These are phyloP conservation scores for Catostomus latipinnis DNA, from an alignment of 2,797 vertebrate genomes.

Conservation along the genomic window DNA sequence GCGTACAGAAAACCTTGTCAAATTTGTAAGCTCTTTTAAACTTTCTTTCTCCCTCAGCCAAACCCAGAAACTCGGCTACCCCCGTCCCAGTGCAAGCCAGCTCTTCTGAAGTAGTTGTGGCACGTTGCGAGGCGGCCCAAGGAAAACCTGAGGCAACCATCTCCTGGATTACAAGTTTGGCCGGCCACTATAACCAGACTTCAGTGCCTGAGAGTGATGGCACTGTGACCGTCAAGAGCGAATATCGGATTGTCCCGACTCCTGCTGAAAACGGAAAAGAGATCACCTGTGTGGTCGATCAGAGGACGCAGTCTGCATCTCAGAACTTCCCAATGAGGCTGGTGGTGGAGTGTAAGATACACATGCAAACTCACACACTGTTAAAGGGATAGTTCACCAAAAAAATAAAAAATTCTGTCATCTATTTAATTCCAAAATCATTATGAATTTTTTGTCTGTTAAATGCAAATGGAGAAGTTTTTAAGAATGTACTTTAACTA, in stretches of 20 bases:
- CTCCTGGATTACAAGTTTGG: constrained; percentile 74
- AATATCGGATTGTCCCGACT: constrained; percentile 78
- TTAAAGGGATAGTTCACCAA: neutral
- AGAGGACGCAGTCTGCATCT: constrained; percentile 71
- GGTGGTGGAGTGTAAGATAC: constrained; percentile 84
- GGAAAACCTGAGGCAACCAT: constrained; percentile 82
- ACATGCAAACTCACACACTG: constrained; percentile 9
- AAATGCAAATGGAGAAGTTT: too few relatives aligned
- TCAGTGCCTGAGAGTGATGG: constrained; percentile 70
- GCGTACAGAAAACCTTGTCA: neutral
- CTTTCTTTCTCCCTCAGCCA: constrained; percentile 69
- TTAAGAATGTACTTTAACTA: too few relatives aligned
- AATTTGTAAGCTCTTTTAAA: neutral
- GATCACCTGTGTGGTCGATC: constrained; percentile 79
- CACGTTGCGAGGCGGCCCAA: constrained; percentile 78
- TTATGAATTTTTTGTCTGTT: too few relatives aligned
- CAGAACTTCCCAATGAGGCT: constrained; percentile 71
- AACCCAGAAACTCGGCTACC: constrained; percentile 76
- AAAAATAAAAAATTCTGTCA: too few relatives aligned
- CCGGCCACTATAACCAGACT: constrained; percentile 69
- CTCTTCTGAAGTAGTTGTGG: constrained; percentile 74
- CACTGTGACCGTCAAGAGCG: constrained; percentile 82
- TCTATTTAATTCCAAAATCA: too few relatives aligned
- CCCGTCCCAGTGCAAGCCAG: constrained; percentile 74
- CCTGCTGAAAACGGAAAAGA: constrained; percentile 71